Evolutionary conservation across 2,797 vertebrate genomes (phyloP), one percentile per base, ranked within the genome.

Genomic region (Channallabes apus): DNA sequence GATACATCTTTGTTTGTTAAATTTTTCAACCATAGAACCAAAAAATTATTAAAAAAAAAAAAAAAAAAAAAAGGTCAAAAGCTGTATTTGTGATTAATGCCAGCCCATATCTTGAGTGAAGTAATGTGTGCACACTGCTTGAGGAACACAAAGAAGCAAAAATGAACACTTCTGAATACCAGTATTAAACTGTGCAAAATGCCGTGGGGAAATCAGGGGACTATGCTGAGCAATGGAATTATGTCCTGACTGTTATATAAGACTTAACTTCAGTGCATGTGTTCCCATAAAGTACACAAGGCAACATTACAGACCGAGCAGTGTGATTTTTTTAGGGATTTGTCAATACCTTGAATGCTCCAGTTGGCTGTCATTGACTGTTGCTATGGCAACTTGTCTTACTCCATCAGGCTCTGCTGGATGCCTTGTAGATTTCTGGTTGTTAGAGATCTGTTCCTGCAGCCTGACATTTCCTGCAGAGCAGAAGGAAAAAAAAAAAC

Each of bases 321-420:
- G 59, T 61, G 73, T 65, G 67, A 75, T 82, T 68, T 81, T 80
- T 83, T 71, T 82, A 32, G 79, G 72, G 69, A 88, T 86, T 83
- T 83, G 64, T 83, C 86, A 78, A 91, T 94, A 97, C 98, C 96
- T 95, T 91, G 92, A 89, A 91, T 67, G 92, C 83, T 93, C 93
- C 81, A 93, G 86, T 90, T 80, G 82, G 91, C 84, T 91, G 82
- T 84, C 92, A 83, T 82, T 79, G 71, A 65, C 69, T 88, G 93
- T 95, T 91, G 89, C 91, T 83, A 89, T 92, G 84, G 91, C 83
- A 88, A 95, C 86, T 72, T 84, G 58, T 58, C 81, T 80, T 85
- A 90, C 91, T 32, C 91, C 88, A 61, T 88, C 84, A 5, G 35
- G 88, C 91, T 91, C 92, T 87, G 72, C 35, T 0, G 75, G 12